These are phyloP conservation scores for Spea hammondii DNA, from an alignment of 2,797 vertebrate genomes.

Conservation along the genomic window DNA sequence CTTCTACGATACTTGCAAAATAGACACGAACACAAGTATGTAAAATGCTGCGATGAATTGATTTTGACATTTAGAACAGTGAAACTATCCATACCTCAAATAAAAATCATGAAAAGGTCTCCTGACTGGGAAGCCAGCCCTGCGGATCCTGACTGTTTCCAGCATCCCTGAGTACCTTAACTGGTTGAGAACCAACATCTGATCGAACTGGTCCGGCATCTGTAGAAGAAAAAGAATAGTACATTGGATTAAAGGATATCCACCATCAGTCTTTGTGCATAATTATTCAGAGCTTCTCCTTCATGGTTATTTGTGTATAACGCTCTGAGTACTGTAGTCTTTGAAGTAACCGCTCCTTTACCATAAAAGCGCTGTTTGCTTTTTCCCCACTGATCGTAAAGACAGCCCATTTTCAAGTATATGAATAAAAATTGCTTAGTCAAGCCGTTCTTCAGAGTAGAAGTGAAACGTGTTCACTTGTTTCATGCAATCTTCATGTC, in stretches of 20 bases:
- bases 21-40: background rate
- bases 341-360: too few relatives aligned
- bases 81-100: constrained; percentile 70
- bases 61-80: background rate
- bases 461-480: too few relatives aligned
- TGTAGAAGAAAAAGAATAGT: constrained; percentile 52
- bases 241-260: background rate
- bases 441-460: too few relatives aligned
- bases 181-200: constrained; percentile 91
- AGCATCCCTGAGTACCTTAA: constrained; percentile 94
- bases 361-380: too few relatives aligned
- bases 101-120: constrained; percentile 89
- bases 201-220: constrained; percentile 95
- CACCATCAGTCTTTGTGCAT: background rate
- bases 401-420: too few relatives aligned
- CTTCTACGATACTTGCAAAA: too few relatives aligned
- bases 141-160: constrained; percentile 92
- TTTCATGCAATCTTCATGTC: too few relatives aligned
- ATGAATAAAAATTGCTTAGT: too few relatives aligned
- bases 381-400: too few relatives aligned
- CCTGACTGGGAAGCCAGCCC: constrained; percentile 86
- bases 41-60: background rate
- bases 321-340: too few relatives aligned
- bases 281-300: too few relatives aligned
- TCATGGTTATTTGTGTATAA: too few relatives aligned